Conservation (phyloP, 2,113 vertebrate species). For the Xenotilapia caudafasciata region DNA sequence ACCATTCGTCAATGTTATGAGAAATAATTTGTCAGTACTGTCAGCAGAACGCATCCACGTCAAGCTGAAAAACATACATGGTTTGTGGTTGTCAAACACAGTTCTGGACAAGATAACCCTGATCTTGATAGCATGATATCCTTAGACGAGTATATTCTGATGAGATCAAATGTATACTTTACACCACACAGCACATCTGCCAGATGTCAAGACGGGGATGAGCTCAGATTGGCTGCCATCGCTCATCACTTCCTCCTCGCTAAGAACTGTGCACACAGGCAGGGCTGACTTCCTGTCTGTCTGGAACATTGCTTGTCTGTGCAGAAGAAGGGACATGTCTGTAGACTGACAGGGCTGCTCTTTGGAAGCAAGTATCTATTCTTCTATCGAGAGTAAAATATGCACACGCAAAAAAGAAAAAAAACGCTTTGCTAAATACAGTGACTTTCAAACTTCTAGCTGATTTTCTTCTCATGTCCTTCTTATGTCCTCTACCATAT, state of each 20-base stretch:
- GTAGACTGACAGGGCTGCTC: conserved; percentile 21
- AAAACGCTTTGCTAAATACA: background rate
- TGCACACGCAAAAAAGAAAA: background rate
- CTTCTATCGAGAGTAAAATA: background rate
- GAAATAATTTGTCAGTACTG: background rate
- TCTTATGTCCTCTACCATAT: conserved; percentile 27
- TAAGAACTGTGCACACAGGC: conserved; percentile 15
- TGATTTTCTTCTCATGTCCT: conserved; percentile 5
- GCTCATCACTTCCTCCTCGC: conserved; percentile 32
- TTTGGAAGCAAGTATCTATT: background rate
- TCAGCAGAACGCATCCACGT: background rate
- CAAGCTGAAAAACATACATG: background rate
- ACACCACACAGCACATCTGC: conserved; percentile 16
- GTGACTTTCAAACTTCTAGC: background rate
- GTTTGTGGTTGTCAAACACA: background rate
- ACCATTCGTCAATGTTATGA: background rate
- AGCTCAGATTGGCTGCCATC: conserved; percentile 37
- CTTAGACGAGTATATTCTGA: background rate
- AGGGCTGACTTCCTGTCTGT: conserved; percentile 54
- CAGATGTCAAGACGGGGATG: background rate
- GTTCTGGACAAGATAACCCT: background rate
- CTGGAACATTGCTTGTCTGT: conserved; percentile 37
- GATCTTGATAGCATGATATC: background rate
- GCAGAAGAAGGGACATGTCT: conserved; percentile 18
- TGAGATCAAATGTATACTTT: conserved; percentile 25